Conservation (phyloP, 2,888 invertebrate species). For the Hanleya hanleyi region DNA sequence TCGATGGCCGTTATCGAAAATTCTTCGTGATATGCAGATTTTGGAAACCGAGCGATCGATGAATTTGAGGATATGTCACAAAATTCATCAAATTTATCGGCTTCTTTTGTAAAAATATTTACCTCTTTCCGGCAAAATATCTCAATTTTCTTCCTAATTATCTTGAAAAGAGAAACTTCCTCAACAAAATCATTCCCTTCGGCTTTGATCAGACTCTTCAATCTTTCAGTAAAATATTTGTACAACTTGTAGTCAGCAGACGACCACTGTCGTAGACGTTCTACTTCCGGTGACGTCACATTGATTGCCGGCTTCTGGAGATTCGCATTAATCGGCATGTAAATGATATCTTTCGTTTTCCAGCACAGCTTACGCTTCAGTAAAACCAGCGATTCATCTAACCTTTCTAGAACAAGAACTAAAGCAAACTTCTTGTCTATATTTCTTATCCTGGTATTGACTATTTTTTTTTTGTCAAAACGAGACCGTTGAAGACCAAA, state of each 20-base stretch:
- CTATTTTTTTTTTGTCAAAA: background rate
- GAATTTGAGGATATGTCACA: too few species aligned
- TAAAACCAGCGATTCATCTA: background rate
- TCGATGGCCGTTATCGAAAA: too few species aligned
- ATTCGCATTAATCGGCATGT: background rate
- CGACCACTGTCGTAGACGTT: background rate
- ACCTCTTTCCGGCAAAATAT: background rate
- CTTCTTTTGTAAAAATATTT: too few species aligned
- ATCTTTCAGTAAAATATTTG: background rate
- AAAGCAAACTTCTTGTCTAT: background rate
- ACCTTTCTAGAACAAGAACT: background rate
- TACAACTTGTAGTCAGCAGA: background rate
- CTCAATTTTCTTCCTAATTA: background rate
- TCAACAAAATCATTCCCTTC: background rate
- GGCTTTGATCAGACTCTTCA: background rate
- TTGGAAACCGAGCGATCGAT: too few species aligned
- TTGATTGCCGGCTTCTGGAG: background rate
- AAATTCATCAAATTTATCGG: too few species aligned
- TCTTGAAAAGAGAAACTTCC: background rate
- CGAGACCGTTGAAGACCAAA: too few species aligned
- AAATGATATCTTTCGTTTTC: background rate
- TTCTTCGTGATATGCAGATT: too few species aligned
- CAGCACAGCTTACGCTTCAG: background rate
- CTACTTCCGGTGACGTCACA: background rate
- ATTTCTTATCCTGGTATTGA: background rate